phyloP scores from a whole-genome alignment of 2,797 vertebrate species.

The Falco peregrinus region DNA sequence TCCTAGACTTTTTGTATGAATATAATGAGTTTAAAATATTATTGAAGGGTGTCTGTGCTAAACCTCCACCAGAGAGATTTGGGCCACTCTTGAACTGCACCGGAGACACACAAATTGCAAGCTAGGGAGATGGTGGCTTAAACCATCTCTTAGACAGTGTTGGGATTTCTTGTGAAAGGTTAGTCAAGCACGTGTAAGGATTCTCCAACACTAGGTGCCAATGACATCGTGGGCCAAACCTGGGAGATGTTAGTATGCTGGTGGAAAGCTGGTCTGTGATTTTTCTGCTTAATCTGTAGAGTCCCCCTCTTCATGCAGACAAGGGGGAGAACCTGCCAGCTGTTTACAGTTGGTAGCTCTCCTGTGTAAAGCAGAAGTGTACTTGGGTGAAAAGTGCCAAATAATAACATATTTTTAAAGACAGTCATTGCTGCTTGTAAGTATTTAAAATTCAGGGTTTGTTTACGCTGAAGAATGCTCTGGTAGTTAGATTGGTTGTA shows the following conservation, averaged over 20 bases:
- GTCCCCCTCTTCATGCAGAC: not conserved
- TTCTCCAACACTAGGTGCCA: not conserved
- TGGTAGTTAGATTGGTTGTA: not conserved
- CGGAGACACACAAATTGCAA: not conserved
- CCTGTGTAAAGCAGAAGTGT: not conserved
- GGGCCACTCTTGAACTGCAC: not conserved
- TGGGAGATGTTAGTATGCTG: not conserved
- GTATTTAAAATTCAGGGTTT: not conserved
- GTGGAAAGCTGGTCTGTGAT: not conserved
- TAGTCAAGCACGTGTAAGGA: not conserved
- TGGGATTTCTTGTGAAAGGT: not conserved
- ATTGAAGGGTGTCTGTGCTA: not conserved
- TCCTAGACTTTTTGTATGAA: not conserved
- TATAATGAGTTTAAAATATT: not conserved
- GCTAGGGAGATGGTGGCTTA: not conserved
- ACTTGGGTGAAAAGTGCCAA: not conserved
- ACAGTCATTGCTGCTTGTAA: not conserved
- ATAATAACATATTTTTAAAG: not conserved
- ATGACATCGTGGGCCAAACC: rapidly evolving
- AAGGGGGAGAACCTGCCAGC: not conserved
- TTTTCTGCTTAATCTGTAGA: not conserved
- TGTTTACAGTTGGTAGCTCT: not conserved
- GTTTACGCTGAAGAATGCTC: not conserved
- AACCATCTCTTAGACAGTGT: not conserved
- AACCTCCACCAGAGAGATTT: not conserved